phyloP scores from a whole-genome alignment of 2,888 invertebrate species.

The Enchytraeus crypticus region DNA sequence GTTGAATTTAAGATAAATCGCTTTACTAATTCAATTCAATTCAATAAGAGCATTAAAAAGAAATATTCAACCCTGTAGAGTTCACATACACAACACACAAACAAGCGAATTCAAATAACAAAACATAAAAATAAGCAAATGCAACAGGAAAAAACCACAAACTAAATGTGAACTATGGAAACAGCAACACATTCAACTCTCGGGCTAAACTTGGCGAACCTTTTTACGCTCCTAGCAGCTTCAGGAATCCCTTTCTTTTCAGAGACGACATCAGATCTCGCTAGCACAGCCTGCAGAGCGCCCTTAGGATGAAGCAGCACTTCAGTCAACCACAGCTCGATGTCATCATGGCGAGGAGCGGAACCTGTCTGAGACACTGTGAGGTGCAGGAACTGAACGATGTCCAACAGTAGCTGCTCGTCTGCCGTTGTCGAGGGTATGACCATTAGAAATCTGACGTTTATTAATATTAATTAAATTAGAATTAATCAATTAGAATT shows the following conservation, averaged over 20 bases:
- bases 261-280: slow-evolving; percentile 14
- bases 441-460: slow-evolving; percentile 39
- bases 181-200: no score
- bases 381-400: slow-evolving; percentile 35
- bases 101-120: no score
- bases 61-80: no score
- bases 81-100: no score
- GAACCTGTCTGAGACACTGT: slow-evolving; percentile 22
- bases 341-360: slow-evolving; percentile 21
- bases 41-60: no score
- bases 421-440: slow-evolving; percentile 40
- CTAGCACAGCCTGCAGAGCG: slow-evolving; percentile 38
- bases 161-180: no score
- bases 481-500: no score
- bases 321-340: slow-evolving; percentile 37
- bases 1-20: no score
- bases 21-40: no score
- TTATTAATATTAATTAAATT: neutral
- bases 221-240: slow-evolving; percentile 29
- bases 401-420: slow-evolving; percentile 37
- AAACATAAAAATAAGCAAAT: no score
- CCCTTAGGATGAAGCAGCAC: slow-evolving; percentile 38
- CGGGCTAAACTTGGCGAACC: slow-evolving; percentile 30
- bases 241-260: slow-evolving; percentile 29
- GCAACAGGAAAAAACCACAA: no score